Evolutionary conservation across 2,113 vertebrate species (phyloP).

Genomic region (Psephotus haematonotus): DNA sequence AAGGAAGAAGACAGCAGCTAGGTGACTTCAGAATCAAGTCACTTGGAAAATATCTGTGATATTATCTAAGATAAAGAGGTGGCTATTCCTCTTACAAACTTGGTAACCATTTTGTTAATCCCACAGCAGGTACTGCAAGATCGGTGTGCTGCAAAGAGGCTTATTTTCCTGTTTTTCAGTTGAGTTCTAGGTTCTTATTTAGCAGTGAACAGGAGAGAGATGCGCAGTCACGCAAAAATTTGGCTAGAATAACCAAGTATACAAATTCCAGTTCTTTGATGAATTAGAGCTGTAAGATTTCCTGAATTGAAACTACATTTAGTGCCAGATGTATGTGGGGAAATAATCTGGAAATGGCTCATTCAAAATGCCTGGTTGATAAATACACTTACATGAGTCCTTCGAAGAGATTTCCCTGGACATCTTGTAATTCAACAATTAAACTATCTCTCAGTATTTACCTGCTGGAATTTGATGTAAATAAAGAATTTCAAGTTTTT

Average conservation of each 20-base stretch:
- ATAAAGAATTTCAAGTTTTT: not conserved
- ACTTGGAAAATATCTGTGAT: not conserved
- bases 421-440: not conserved
- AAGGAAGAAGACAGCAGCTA: not conserved
- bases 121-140: not conserved
- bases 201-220: not conserved
- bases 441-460: not conserved
- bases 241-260: not conserved
- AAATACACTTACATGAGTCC: not conserved
- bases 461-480: not conserved
- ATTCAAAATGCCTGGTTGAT: not conserved
- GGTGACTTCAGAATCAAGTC: not conserved
- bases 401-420: not conserved
- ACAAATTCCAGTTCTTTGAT: not conserved
- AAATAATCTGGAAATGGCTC: not conserved
- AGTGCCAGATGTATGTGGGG: not conserved
- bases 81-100: not conserved
- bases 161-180: not conserved
- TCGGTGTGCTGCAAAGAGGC: not conserved
- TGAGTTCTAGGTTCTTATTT: not conserved
- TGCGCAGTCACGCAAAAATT: not conserved
- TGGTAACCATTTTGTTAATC: not conserved
- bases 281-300: not conserved
- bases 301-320: not conserved
- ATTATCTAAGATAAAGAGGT: not conserved